phyloP scores from a whole-genome alignment of 1,140 invertebrate species.

The Neodiprion fabricii region DNA sequence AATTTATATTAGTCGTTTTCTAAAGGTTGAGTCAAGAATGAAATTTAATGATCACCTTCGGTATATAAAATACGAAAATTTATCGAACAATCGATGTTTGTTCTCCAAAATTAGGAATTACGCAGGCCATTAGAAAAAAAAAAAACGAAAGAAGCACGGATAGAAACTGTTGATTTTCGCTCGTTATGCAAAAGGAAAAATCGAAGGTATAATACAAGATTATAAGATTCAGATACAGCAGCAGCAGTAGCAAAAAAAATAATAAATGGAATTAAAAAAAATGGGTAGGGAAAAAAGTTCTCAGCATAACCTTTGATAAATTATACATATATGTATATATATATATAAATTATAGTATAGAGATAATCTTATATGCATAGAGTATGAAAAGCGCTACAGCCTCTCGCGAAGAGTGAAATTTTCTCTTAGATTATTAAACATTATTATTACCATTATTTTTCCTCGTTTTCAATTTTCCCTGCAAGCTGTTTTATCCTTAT shows the following conservation, averaged over 20 bases:
- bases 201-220: too few relatives aligned
- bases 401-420: background rate
- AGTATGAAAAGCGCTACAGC: background rate
- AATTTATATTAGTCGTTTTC: too few relatives aligned
- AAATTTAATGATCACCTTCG: background rate
- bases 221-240: too few relatives aligned
- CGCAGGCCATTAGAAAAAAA: constrained; percentile 2
- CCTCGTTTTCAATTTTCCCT: background rate
- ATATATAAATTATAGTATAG: background rate
- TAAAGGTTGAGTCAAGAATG: too few relatives aligned
- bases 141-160: constrained; percentile 10
- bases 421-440: background rate
- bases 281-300: too few relatives aligned
- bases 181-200: too few relatives aligned
- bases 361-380: background rate
- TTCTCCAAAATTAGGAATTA: background rate
- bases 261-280: too few relatives aligned
- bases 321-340: too few relatives aligned
- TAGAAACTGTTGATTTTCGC: constrained; percentile 25
- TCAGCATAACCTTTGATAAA: too few relatives aligned
- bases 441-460: background rate
- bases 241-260: too few relatives aligned
- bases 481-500: background rate
- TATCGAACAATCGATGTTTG: background rate
- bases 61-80: background rate